These are phyloP conservation scores for Agrochola circellaris DNA, from an alignment of 2,888 invertebrate species.

Conservation along the genomic window DNA sequence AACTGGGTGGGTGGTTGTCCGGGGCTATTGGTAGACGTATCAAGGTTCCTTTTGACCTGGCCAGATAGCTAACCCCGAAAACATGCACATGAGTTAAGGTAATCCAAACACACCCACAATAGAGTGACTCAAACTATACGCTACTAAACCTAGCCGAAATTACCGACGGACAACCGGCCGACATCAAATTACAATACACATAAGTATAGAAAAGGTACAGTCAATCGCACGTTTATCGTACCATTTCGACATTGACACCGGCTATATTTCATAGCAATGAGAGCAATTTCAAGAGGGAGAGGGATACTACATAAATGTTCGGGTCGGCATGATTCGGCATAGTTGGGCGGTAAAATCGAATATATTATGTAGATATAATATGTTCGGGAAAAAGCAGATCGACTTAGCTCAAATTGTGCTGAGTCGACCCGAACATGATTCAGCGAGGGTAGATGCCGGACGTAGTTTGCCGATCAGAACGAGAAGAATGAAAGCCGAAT, in stretches of 20 bases:
- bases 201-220: constrained; percentile 32
- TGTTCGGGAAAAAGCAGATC: neutral
- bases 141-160: constrained; percentile 12
- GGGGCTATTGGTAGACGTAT: no score
- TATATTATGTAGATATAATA: neutral
- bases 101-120: neutral
- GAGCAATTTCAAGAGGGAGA: neutral
- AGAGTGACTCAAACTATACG: neutral
- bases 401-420: neutral
- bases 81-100: neutral
- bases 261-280: neutral
- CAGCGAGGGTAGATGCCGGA: neutral
- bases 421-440: neutral
- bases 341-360: neutral
- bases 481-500: neutral
- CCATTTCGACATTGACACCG: neutral
- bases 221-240: neutral
- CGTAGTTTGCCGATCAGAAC: neutral
- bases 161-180: neutral
- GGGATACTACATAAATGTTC: neutral
- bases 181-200: constrained; percentile 36
- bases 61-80: neutral
- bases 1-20: no score
- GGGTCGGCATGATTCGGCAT: neutral
- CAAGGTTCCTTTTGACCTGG: neutral